Conservation (phyloP, 2,888 invertebrate species). For the Unio delphinus region DNA sequence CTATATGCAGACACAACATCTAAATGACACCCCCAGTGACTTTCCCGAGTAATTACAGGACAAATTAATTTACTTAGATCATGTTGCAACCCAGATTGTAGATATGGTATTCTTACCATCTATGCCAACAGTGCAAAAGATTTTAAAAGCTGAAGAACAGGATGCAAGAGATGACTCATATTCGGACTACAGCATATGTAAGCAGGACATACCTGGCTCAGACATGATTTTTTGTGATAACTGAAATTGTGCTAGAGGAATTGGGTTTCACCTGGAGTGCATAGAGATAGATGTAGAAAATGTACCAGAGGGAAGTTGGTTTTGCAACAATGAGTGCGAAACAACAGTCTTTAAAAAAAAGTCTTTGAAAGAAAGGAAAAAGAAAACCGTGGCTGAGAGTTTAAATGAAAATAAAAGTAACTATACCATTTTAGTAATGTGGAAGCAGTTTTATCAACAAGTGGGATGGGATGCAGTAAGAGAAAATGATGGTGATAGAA, state of each 20-base stretch:
- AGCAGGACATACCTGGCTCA: slow-evolving; percentile 7
- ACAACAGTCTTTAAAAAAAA: not conserved
- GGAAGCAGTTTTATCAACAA: slow-evolving; percentile 19
- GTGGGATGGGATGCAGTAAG: slow-evolving; percentile 25
- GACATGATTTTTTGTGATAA: slow-evolving; percentile 18
- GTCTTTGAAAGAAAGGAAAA: not conserved
- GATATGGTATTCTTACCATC: slow-evolving; percentile 17
- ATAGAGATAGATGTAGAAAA: slow-evolving; percentile 15
- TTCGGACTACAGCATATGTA: slow-evolving; percentile 10
- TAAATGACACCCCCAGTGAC: slow-evolving; percentile 5
- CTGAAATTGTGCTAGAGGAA: slow-evolving; percentile 13
- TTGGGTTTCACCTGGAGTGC: slow-evolving; percentile 22
- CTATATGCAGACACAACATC: slow-evolving; percentile 2
- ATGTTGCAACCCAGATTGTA: slow-evolving; percentile 9
- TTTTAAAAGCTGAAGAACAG: slow-evolving; percentile 2
- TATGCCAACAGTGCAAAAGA: slow-evolving; percentile 3
- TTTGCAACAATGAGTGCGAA: slow-evolving; percentile 8
- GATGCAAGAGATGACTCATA: not conserved
- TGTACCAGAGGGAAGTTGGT: slow-evolving; percentile 19
- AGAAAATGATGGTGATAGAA: slow-evolving; percentile 30
- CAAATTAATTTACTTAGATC: slow-evolving; percentile 4
- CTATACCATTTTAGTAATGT: slow-evolving; percentile 9
- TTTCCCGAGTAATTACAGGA: slow-evolving; percentile 7
- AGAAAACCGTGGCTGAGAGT: slow-evolving; percentile 4
- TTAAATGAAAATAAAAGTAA: slow-evolving; percentile 8